Base-by-base conservation (phyloP, 2,888 invertebrate genomes). In the Chironomus tentans region DNA sequence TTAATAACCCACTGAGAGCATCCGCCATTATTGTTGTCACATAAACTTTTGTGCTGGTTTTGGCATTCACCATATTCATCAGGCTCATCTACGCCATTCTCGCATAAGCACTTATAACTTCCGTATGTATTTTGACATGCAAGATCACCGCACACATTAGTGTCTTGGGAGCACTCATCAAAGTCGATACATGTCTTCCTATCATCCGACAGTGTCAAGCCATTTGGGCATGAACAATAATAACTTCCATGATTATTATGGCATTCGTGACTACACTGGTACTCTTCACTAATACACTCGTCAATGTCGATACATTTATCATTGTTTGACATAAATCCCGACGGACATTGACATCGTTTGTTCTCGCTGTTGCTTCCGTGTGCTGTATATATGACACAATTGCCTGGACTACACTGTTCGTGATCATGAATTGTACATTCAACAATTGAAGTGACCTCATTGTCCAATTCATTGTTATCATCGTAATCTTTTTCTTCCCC, bases 241-340 rank as follows among this genome's bases (percentile, higher is more conserved):
- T 84, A 88, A 24, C 85, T 82, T 0, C 88, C 88, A 0, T 82
- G 81, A 0, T 81, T 82, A 77, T 89, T 89, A 7, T 80, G 78
- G 78, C 89, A 89, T 3, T 79, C 79, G 78, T 90, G 88, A 2
- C 86, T 85, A 79, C 90, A 90, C 2, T 84, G 78, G 77, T 82
- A 81, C 18, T 80, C 81, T 15, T 80, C 80, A 0, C 80, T 79
- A 24, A 18, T 21, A 68, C 87, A 87, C 78, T 87, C 87, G 78
- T 87, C 84, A 3, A 85, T 80, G 78, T 87, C 87, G 77, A 82
- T 81, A 81, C 87, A 87, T 18, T 76, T 70, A 10, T 75, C 74
- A 28, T 76, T 77, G 48, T 78, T 77, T 24, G 73, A 80, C 78
- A 77, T 78, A 78, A 83, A 86, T 0, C 85, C 86, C 0, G 79